Conservation (phyloP, 2,797 vertebrate genomes). For the Halcyon smyrnensis region DNA sequence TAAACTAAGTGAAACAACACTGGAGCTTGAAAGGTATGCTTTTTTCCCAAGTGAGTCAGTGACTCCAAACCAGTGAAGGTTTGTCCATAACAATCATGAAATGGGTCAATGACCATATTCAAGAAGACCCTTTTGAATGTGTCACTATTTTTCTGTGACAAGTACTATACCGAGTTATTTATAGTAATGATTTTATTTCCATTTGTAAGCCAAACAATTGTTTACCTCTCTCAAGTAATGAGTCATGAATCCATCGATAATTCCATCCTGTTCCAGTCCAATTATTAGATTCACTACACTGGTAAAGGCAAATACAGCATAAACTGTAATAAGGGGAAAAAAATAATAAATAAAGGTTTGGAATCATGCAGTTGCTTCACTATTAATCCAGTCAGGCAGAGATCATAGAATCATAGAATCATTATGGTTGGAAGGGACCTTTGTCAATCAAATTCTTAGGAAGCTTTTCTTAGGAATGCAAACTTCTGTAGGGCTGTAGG, state of each 20-base stretch:
- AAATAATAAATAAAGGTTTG: neutral
- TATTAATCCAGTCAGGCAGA: neutral
- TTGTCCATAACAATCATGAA: neutral
- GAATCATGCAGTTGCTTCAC: neutral
- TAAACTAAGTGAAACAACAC: neutral
- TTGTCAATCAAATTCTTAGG: neutral
- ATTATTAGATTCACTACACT: conserved; percentile 94
- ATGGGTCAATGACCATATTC: neutral
- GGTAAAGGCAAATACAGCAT: conserved; percentile 88
- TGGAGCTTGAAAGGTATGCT: neutral
- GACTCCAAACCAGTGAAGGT: neutral
- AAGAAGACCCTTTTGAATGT: neutral
- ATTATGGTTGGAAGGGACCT: too few species aligned
- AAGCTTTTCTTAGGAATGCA: neutral
- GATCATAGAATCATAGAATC: neutral
- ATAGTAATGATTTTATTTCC: neutral
- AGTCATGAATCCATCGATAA: conserved; percentile 95
- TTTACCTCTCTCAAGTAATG: conserved; percentile 92
- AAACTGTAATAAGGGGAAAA: conserved; percentile 78
- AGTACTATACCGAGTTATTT: neutral
- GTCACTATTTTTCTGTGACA: neutral
- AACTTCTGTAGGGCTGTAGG: neutral
- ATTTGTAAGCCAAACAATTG: neutral
- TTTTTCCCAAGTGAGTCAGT: neutral
- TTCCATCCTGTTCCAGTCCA: conserved; percentile 92